Percentiles rank a stretch among this genome's conserved stretches.
Evolutionary conservation across 2,113 vertebrate genomes (phyloP).

Genomic region (Apteryx mantelli): DNA sequence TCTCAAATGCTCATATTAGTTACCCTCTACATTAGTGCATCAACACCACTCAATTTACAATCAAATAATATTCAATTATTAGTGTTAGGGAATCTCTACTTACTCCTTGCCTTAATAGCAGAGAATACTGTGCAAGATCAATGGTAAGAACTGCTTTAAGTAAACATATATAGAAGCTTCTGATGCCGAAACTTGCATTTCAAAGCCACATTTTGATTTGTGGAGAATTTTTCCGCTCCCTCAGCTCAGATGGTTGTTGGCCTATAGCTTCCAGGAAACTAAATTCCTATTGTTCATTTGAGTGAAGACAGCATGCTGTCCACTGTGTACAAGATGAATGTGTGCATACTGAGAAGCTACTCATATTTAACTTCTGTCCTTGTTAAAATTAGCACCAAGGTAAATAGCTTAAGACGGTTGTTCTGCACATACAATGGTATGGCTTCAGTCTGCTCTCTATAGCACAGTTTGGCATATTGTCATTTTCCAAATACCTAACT

Average conservation of each 20-base stretch:
- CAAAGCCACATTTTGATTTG: background rate
- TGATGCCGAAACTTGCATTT: background rate
- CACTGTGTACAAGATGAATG: rapidly evolving
- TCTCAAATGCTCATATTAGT: rapidly evolving
- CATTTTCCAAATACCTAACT: background rate
- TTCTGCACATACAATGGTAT: rapidly evolving
- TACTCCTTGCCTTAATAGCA: background rate
- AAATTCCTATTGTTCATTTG: background rate
- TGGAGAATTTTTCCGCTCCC: background rate
- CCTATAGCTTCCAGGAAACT: background rate
- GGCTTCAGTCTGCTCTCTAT: background rate
- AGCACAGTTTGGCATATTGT: too few relatives aligned
- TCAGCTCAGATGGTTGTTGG: background rate
- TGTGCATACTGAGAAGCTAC: rapidly evolving
- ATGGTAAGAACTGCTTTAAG: rapidly evolving
- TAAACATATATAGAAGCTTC: rapidly evolving
- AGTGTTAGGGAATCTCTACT: background rate
- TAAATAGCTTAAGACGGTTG: background rate
- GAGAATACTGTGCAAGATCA: rapidly evolving
- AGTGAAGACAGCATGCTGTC: rapidly evolving
- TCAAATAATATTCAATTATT: background rate
- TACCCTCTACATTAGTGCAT: background rate
- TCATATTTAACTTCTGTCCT: background rate
- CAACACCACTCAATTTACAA: background rate
- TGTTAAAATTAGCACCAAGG: background rate